phyloP scores from a whole-genome alignment of 1,140 invertebrate genomes.

The Ladona fulva region DNA sequence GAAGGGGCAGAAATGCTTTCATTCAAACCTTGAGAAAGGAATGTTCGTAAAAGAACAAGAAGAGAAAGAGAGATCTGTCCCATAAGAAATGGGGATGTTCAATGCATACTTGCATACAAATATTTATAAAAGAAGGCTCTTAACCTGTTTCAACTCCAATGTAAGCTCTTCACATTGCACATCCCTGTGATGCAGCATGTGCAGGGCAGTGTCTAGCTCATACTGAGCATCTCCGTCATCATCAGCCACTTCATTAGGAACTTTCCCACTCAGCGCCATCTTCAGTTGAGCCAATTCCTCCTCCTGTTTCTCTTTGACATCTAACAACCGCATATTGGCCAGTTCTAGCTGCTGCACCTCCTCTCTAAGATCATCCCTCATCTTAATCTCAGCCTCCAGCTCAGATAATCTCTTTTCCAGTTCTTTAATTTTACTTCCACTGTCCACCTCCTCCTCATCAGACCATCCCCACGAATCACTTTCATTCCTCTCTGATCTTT shows the following conservation, averaged over 20 bases:
- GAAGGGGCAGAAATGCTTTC: no score
- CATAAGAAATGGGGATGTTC: no score
- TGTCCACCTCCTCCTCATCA: background rate
- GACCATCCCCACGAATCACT: background rate
- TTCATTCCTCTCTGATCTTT: background rate
- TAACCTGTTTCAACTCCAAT: slow-evolving; percentile 60
- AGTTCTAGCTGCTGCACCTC: slow-evolving; percentile 43
- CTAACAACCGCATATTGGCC: background rate
- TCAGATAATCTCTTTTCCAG: background rate
- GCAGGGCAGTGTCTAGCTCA: slow-evolving; percentile 71
- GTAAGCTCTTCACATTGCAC: slow-evolving; percentile 82
- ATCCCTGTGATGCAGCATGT: slow-evolving; percentile 79
- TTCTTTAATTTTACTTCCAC: background rate
- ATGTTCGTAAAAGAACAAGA: no score
- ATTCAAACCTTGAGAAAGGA: no score
- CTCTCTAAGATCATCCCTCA: background rate
- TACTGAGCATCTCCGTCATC: slow-evolving; percentile 24
- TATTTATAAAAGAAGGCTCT: background rate
- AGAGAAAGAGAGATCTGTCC: no score
- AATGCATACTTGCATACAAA: no score
- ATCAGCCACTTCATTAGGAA: background rate
- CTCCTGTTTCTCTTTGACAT: slow-evolving; percentile 21
- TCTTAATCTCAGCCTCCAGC: background rate
- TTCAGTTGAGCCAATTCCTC: slow-evolving; percentile 1
- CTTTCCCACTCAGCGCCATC: background rate